These are phyloP conservation scores for Cyphomyrus plagiostoma DNA, from an alignment of 2,113 vertebrate genomes.

Conservation along the genomic window DNA sequence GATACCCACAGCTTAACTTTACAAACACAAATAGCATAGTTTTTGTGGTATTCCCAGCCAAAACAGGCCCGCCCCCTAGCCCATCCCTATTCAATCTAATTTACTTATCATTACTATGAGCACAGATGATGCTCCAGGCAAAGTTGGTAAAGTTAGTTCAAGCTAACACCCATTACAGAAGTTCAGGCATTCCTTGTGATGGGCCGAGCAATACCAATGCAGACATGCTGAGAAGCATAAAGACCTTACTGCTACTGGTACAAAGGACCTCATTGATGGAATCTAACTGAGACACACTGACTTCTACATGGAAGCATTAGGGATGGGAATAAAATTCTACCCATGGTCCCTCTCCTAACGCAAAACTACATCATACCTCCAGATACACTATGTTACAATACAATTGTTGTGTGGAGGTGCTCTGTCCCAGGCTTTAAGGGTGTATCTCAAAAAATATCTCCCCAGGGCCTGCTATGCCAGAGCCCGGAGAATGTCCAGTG, in stretches of 20 bases:
- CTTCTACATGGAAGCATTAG: background rate
- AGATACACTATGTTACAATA: conserved; percentile 9
- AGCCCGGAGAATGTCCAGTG: background rate
- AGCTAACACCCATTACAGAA: conserved; percentile 11
- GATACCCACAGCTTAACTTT: conserved; percentile 27
- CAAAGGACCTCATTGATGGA: background rate
- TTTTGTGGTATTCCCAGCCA: background rate
- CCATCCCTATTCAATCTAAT: background rate
- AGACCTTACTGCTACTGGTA: conserved; percentile 12
- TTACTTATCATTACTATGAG: conserved; percentile 7
- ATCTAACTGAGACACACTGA: background rate
- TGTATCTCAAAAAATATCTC: background rate
- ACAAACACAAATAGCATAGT: conserved; percentile 21
- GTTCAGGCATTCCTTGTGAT: conserved; percentile 27
- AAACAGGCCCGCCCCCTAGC: background rate
- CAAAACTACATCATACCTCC: background rate
- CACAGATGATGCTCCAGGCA: conserved; percentile 17
- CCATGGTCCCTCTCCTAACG: background rate
- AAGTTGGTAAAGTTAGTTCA: conserved; percentile 33
- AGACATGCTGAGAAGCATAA: conserved; percentile 30
- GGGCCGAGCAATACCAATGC: conserved; percentile 17
- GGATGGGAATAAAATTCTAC: background rate
- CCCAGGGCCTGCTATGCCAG: background rate
- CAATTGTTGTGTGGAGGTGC: conserved; percentile 15
- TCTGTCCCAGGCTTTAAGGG: conserved; percentile 21